phyloP scores from a whole-genome alignment of 1,140 invertebrate genomes.

The Drosophila watanabei region DNA sequence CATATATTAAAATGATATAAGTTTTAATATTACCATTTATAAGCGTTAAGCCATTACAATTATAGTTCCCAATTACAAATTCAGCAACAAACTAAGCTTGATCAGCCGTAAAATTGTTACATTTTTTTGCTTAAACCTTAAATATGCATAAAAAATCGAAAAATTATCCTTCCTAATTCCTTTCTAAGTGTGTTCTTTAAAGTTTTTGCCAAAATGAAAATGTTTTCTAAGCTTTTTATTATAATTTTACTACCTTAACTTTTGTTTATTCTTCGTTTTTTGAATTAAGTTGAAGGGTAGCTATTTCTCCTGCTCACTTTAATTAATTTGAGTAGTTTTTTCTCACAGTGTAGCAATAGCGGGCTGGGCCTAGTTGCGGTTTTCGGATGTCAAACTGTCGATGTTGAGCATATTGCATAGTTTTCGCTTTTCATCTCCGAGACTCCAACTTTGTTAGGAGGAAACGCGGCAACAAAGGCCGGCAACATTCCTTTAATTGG shows the following conservation, averaged over 20 bases:
- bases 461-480: conserved; percentile 38
- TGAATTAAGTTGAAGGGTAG: background rate
- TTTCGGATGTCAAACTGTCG: conserved; percentile 77
- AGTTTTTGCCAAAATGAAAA: too few relatives aligned
- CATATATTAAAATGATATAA: background rate
- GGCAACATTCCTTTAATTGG: conserved; percentile 76
- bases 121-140: too few relatives aligned
- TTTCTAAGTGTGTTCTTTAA: too few relatives aligned
- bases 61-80: background rate
- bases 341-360: conserved; percentile 8
- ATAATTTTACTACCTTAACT: too few relatives aligned
- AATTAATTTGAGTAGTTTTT: background rate
- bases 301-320: background rate
- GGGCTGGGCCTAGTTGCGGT: conserved; percentile 26
- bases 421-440: conserved; percentile 66
- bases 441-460: conserved; percentile 58
- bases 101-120: too few relatives aligned
- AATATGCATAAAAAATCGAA: too few relatives aligned
- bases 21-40: background rate
- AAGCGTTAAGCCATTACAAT: background rate
- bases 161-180: too few relatives aligned
- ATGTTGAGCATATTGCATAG: conserved; percentile 69
- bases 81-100: background rate
- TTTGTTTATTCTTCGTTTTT: too few relatives aligned
- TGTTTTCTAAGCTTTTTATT: too few relatives aligned